Percentiles rank a stretch among this genome's conserved stretches.
Evolutionary conservation across 2,888 invertebrate genomes (phyloP).

Genomic region (Cenopis cana): DNA sequence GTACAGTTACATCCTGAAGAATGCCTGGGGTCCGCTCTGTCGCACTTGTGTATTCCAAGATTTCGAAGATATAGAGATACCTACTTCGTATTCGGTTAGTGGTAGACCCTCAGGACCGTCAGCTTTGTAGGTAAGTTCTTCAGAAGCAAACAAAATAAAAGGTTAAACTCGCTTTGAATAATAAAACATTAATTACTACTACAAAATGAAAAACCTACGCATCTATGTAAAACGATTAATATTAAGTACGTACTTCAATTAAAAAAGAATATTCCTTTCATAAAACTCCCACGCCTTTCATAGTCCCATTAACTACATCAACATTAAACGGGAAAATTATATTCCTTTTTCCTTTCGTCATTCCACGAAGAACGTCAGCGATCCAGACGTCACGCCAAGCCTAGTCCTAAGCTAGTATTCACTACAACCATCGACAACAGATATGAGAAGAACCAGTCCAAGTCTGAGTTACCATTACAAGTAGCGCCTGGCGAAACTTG

Average conservation of each 20-base stretch:
- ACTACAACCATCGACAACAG: neutral
- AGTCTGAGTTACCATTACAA: neutral
- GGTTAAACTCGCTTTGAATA: no score
- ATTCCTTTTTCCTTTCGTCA: neutral
- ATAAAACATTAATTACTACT: neutral
- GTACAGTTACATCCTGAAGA: no score
- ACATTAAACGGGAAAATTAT: conserved; percentile 16
- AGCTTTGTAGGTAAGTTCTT: no score
- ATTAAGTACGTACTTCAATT: neutral
- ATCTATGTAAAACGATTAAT: neutral
- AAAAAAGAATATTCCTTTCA: conserved; percentile 5
- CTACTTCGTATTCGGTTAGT: no score
- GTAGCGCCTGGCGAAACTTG: neutral
- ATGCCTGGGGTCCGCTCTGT: no score
- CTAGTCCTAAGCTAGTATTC: neutral
- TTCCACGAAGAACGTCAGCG: neutral
- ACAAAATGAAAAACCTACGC: neutral
- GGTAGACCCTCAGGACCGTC: no score
- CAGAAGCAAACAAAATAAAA: no score
- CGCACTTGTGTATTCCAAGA: no score
- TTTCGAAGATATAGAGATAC: no score
- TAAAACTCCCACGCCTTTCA: conserved; percentile 9
- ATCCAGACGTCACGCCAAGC: conserved; percentile 15
- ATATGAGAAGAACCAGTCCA: neutral
- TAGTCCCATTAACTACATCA: conserved; percentile 23